These are phyloP conservation scores for Agrochola lota DNA, from an alignment of 2,888 invertebrate species.

Conservation along the genomic window DNA sequence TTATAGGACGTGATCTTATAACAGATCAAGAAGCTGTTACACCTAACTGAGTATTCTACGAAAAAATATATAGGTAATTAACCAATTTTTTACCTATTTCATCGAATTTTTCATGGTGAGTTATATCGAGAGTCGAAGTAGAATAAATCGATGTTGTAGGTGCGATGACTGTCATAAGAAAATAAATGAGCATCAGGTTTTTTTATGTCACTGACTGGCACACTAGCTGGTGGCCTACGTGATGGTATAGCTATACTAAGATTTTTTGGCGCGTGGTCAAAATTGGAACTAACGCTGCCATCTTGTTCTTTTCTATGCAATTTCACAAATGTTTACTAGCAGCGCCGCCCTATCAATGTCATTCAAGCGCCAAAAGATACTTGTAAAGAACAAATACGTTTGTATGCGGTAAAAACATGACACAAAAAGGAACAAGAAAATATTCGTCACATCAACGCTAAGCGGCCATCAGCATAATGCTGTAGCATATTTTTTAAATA, in stretches of 20 bases:
- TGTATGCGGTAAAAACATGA: neutral
- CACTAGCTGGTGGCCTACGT: neutral
- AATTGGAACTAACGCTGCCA: neutral
- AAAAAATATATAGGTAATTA: conserved; percentile 65
- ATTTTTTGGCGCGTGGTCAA: neutral
- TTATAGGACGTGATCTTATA: conserved; percentile 66
- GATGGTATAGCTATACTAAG: neutral
- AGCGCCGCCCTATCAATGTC: neutral
- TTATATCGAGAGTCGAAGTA: conserved; percentile 7
- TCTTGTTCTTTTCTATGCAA: neutral
- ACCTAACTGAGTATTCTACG: conserved; percentile 48
- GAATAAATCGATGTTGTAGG: conserved; percentile 29
- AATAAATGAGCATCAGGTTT: conserved; percentile 38
- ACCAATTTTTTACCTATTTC: conserved; percentile 58
- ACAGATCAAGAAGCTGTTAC: conserved; percentile 58
- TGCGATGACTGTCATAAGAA: conserved; percentile 31
- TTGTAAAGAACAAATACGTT: too few species aligned
- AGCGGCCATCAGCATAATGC: too few species aligned
- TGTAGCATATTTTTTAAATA: too few species aligned
- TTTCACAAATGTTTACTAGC: neutral
- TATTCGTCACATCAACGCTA: neutral
- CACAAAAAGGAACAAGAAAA: neutral
- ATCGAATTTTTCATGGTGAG: conserved; percentile 54
- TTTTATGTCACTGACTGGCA: neutral
- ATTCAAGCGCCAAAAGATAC: neutral